Percentiles rank a stretch among this genome's conserved stretches.
Evolutionary conservation across 2,113 vertebrate species (phyloP).

Genomic region (Tragelaphus imberbis): DNA sequence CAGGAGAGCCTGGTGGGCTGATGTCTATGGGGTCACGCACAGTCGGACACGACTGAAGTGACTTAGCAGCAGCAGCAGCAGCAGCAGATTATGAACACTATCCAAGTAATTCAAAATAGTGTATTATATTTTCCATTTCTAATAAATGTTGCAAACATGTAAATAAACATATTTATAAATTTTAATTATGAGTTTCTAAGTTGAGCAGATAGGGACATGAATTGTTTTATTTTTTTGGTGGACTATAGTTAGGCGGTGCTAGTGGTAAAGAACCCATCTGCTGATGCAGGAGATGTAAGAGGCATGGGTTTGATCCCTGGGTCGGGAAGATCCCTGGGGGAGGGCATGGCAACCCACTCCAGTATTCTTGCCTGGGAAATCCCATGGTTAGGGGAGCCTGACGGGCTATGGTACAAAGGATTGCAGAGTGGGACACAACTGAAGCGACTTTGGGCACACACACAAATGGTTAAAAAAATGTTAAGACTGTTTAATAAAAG

Average conservation of each 20-base stretch:
- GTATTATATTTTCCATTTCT: background rate
- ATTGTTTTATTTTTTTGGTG: background rate
- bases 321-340: background rate
- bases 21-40: too few species aligned
- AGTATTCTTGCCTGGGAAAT: background rate
- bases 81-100: background rate
- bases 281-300: background rate
- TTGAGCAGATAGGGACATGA: background rate
- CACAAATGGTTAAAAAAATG: background rate
- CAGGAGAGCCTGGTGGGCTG: too few species aligned
- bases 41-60: too few species aligned
- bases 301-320: background rate
- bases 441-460: background rate
- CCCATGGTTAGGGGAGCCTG: background rate
- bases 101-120: background rate
- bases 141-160: background rate
- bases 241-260: background rate
- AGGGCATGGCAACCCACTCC: background rate
- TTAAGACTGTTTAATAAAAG: background rate
- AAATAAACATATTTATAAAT: background rate
- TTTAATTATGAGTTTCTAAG: slow-evolving; percentile 11
- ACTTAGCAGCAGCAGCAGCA: too few species aligned
- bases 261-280: background rate
- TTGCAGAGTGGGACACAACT: background rate
- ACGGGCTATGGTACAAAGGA: background rate